Evolutionary conservation across 2,113 vertebrate genomes (phyloP), one percentile per base, ranked within the genome.

Genomic region (Heterotilapia buettikoferi): DNA sequence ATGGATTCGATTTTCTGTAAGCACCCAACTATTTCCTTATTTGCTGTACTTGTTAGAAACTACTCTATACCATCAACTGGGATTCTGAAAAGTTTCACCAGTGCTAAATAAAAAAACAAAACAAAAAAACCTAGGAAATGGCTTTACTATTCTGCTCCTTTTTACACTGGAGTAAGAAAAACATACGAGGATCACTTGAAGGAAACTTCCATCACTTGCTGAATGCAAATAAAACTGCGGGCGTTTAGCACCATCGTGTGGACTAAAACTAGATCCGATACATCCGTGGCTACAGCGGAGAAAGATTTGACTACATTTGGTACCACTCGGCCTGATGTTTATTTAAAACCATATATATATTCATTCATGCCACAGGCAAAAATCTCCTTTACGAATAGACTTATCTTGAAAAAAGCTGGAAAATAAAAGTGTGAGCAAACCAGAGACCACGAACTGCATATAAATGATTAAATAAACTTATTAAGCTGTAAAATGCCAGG

Each of bases 191-290:
- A 45, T 36, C 36, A 81, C 5, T 3, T 86, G 56, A 90, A 90
- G 43, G 66, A 47, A 11, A 33, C 85, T 43, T 21, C 11, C 14
- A 3, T 38, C 33, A 1, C 2, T 11, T 7, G 5, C 21, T 26
- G 40, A 50, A 6, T 0, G 29, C n/a, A 11, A 7, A 3, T 19
- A 18, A 29, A 76, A 47, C 7, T 53, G 9, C 12, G 18, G 73
- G 66, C 53, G 6, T 85, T 36, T 33, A 24, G 40, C 93, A 80
- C 87, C 96, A 89, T 84, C 92, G 1, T 52, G 93, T 93, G 96
- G 95, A 43, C 5, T 33, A 43, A 2, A 24, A n/a, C 13, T 16
- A 54, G 5, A 45, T 66, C 68, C 0, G 13, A 26, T 10, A 4
- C 68, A 10, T 29, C 68, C 16, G 14, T 29, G 9, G 71, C 24